Conservation (phyloP, 2,113 vertebrate species). For the Seriola aureovittata region DNA sequence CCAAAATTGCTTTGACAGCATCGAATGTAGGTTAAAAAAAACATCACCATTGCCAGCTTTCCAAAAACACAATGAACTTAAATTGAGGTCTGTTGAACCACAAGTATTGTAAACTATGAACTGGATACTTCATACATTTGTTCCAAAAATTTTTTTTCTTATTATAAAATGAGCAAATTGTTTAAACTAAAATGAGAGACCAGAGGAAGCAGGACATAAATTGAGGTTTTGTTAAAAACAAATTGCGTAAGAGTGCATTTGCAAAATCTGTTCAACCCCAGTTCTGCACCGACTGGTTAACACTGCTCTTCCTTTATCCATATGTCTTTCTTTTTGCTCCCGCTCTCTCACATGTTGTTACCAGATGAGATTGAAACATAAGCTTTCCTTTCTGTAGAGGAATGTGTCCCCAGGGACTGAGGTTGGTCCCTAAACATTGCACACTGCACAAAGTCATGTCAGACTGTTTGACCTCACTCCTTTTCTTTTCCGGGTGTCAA, state of each 20-base stretch:
- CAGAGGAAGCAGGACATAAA: neutral
- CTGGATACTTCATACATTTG: neutral
- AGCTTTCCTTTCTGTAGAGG: slow-evolving; percentile 19
- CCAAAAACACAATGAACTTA: neutral
- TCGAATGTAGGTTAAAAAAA: neutral
- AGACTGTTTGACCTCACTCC: slow-evolving; percentile 53
- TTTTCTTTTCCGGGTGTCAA: slow-evolving; percentile 53
- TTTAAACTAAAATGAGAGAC: slow-evolving; percentile 3
- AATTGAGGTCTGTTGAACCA: neutral
- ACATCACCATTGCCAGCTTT: neutral
- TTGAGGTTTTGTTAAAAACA: neutral
- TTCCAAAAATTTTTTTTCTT: neutral
- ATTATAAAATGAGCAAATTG: neutral
- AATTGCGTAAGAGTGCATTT: slow-evolving; percentile 7
- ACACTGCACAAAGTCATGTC: slow-evolving; percentile 30
- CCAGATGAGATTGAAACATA: slow-evolving; percentile 28
- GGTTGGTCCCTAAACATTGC: slow-evolving; percentile 32
- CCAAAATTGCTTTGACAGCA: neutral
- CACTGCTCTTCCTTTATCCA: neutral
- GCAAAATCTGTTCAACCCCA: neutral
- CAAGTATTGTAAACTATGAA: neutral
- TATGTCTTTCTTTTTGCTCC: neutral
- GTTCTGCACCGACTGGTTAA: neutral
- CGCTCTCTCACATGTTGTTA: slow-evolving; percentile 23
- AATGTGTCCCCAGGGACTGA: neutral